Conservation (phyloP, 2,888 invertebrate species). For the Lithophane socia region DNA sequence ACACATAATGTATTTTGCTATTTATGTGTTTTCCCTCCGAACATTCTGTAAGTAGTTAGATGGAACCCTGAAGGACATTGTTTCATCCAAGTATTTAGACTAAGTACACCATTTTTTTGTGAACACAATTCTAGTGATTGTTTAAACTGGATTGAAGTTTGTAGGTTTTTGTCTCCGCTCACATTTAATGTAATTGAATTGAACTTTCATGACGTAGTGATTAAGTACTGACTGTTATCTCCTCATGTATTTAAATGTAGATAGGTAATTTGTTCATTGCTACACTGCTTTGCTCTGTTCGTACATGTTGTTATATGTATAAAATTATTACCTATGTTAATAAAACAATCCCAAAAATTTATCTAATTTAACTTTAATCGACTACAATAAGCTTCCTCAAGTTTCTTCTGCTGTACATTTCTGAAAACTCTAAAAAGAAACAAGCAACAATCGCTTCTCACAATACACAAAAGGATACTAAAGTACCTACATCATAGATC, state of each 20-base stretch:
- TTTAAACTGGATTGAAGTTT: not conserved
- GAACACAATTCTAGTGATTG: not conserved
- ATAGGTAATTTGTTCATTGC: constrained; percentile 40
- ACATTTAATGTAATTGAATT: not conserved
- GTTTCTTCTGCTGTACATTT: constrained; percentile 45
- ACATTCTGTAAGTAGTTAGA: constrained; percentile 18
- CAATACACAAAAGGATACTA: constrained; percentile 34
- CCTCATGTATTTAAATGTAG: constrained; percentile 34
- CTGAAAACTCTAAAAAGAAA: constrained; percentile 32
- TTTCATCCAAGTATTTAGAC: constrained; percentile 25
- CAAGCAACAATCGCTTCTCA: constrained; percentile 55
- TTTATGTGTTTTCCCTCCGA: constrained; percentile 1
- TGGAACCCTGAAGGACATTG: not conserved
- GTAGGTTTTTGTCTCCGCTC: not conserved
- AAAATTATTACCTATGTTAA: not conserved
- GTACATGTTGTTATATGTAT: constrained; percentile 41
- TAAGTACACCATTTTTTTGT: not conserved
- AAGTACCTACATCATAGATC: constrained; percentile 19
- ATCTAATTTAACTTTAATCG: not conserved
- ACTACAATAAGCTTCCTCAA: constrained; percentile 36
- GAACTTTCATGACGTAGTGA: not conserved
- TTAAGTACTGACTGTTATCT: constrained; percentile 31
- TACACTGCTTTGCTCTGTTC: constrained; percentile 57
- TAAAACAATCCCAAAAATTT: not conserved
- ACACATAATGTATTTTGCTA: not conserved